Evolutionary conservation across 2,113 vertebrate species (phyloP), one percentile per base, ranked within the genome.

Genomic region (Scytalopus superciliaris): DNA sequence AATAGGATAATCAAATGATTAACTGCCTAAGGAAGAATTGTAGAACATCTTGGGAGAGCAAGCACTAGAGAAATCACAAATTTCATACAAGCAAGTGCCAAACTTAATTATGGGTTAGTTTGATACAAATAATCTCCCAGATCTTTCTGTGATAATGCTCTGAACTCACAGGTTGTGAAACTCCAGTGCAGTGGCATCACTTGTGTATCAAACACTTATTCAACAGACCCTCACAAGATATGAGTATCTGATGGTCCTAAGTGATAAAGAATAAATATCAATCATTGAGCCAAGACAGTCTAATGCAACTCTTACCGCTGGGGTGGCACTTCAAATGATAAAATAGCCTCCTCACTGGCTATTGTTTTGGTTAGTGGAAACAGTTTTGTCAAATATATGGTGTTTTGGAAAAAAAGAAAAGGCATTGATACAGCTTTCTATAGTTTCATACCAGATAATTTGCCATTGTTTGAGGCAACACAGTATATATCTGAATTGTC

Each of bases 181-280:
- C 25, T 70, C 40, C 52, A 42, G 14, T 30, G 62, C 42, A 39
- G 17, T 57, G 42, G 19, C 67, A 80, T 22, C 56, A 27, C 19
- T 59, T 62, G 44, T 23, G 39, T 27, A 78, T 56, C 75, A 59
- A 79, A 69, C 25, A 37, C 21, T 63, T 89, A 39, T 33, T 90
- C 66, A 83, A 30, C 49, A 93, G 79, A 49, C 31, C 64, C 57
- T 95, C 90, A 45, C 57, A 79, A 92, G 85, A 60, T 12, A 89
- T 2, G 44, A 84, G 52, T 44, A 82, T 81, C 49, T 87, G 64
- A 72, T 89, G 28, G 12, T 84, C 49, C 37, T 75, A 86, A 84
- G 37, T 47, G 24, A 50, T 64, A 91, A 91, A 77, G 68, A 91
- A 56, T 68, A 86, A 93, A 95, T 82, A 75, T 39, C 64, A 93